These are phyloP conservation scores for Lutjanus campechanus DNA, from an alignment of 2,797 vertebrate genomes.

Conservation along the genomic window DNA sequence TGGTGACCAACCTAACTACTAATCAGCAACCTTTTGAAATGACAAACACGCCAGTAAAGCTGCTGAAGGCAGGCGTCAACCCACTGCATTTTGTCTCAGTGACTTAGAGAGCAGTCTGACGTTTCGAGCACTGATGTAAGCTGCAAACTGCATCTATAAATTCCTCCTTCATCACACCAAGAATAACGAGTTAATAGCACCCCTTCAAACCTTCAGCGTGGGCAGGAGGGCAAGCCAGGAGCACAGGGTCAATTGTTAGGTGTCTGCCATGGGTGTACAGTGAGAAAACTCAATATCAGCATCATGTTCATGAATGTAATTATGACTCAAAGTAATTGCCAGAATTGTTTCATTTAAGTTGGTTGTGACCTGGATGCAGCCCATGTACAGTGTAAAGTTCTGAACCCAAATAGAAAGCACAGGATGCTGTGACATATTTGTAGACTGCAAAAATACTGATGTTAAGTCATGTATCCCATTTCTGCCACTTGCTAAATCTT, in stretches of 20 bases:
- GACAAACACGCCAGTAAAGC: constrained; percentile 39
- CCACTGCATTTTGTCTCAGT: constrained; percentile 49
- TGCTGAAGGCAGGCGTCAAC: constrained; percentile 25
- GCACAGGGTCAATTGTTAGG: constrained; percentile 9
- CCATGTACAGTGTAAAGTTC: background rate
- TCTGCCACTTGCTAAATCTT: too few relatives aligned
- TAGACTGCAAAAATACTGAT: too few relatives aligned
- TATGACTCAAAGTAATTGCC: background rate
- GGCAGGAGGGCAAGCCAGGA: background rate
- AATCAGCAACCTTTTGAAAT: constrained; percentile 41
- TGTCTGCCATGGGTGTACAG: background rate
- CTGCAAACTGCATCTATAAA: constrained; percentile 68
- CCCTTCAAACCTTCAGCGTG: background rate
- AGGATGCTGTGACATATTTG: background rate
- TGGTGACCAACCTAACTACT: constrained; percentile 14
- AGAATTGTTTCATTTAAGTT: background rate
- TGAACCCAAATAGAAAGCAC: background rate
- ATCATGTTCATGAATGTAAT: background rate
- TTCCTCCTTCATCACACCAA: constrained; percentile 60
- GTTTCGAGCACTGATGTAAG: constrained; percentile 47
- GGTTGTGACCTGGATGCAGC: background rate
- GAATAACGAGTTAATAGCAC: constrained; percentile 68
- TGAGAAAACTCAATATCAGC: background rate
- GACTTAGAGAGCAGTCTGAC: constrained; percentile 46
- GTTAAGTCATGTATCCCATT: too few relatives aligned